Percentiles rank a stretch among this genome's conserved stretches.
Conservation (phyloP, 2,888 invertebrate genomes). For the Pristionchus maxplancki region DNA sequence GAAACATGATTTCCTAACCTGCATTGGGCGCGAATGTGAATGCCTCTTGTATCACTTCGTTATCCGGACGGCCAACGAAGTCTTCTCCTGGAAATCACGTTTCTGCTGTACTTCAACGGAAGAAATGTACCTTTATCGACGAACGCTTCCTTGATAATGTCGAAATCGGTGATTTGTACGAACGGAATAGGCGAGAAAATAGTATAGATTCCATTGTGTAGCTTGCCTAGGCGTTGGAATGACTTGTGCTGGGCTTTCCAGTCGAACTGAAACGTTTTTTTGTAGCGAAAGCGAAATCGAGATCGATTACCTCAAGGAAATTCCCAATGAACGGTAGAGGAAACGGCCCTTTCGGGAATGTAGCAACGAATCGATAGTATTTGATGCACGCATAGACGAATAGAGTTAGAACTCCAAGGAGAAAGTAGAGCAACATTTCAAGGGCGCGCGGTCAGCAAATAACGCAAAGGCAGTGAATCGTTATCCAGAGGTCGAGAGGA, state of each 20-base stretch:
- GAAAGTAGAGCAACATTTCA: not conserved
- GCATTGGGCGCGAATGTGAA: not conserved
- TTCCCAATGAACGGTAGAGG: conserved; percentile 10
- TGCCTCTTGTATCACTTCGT: not conserved
- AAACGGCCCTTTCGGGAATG: not conserved
- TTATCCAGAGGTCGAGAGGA: too few relatives aligned
- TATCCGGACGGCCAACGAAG: not conserved
- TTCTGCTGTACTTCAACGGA: not conserved
- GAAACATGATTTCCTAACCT: not conserved
- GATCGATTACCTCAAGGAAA: not conserved
- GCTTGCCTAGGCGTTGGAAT: not conserved
- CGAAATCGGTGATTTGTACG: not conserved
- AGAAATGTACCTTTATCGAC: not conserved
- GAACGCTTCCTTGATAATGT: not conserved
- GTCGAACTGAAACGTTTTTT: not conserved
- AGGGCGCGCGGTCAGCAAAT: too few relatives aligned
- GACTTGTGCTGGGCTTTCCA: not conserved
- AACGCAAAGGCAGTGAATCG: too few relatives aligned
- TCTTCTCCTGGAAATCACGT: not conserved
- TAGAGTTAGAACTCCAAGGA: not conserved
- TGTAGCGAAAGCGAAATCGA: not conserved
- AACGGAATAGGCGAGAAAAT: not conserved
- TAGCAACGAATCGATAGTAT: not conserved
- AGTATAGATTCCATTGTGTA: not conserved
- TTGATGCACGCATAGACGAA: not conserved